Evolutionary conservation across 2,888 invertebrate genomes (phyloP).

Genomic region (Caenorhabditis imperialis): DNA sequence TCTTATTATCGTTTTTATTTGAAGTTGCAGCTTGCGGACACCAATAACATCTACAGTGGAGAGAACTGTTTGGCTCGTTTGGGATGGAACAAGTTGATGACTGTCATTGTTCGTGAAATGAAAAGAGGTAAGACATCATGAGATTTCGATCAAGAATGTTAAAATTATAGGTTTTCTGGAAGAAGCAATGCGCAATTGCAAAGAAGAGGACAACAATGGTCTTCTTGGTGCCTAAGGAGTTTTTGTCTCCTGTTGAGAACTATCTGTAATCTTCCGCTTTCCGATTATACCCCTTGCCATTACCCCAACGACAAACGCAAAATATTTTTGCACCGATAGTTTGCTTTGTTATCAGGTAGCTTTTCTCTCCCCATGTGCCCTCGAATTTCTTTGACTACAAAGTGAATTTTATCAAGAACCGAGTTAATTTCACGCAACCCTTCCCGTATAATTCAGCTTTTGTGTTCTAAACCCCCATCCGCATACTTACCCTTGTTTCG

Average conservation of each 20-base stretch:
- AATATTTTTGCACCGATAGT: conserved; percentile 13
- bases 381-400: too few relatives aligned
- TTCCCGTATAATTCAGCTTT: too few relatives aligned
- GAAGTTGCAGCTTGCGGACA: conserved; percentile 42
- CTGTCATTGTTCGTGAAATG: conserved; percentile 74
- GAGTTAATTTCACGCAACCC: too few relatives aligned
- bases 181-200: conserved; percentile 74
- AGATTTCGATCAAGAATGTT: neutral
- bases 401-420: conserved; percentile 12
- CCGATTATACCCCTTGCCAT: too few relatives aligned
- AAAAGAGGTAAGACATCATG: conserved; percentile 59
- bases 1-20: neutral
- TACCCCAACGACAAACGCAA: conserved; percentile 3
- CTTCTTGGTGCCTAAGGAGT: conserved; percentile 53
- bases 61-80: conserved; percentile 68
- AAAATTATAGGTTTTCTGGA: conserved; percentile 67
- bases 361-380: neutral
- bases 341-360: conserved; percentile 34
- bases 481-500: too few relatives aligned
- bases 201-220: conserved; percentile 70
- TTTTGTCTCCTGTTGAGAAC: neutral
- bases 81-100: conserved; percentile 74
- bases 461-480: too few relatives aligned
- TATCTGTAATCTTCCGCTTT: too few relatives aligned
- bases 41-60: conserved; percentile 61